phyloP scores from a whole-genome alignment of 2,113 vertebrate genomes.

The Ibidorhyncha struthersii region DNA sequence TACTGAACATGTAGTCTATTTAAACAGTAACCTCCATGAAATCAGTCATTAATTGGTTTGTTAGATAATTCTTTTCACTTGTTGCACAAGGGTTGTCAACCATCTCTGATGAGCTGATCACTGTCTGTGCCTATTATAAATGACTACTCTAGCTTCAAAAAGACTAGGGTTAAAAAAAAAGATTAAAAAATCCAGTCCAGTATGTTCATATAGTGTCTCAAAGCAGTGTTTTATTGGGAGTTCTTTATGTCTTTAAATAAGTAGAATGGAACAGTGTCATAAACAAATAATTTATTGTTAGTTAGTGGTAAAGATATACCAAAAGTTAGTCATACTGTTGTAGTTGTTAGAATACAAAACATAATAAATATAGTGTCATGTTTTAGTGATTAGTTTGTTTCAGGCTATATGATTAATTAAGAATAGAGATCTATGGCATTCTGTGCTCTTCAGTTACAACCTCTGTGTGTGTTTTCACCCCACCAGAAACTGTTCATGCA shows the following conservation, averaged over 20 bases:
- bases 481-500: background rate
- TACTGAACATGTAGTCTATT: background rate
- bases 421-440: background rate
- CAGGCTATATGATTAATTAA: background rate
- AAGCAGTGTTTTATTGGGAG: background rate
- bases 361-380: background rate
- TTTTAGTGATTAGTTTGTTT: background rate
- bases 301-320: background rate
- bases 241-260: background rate
- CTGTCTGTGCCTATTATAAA: background rate
- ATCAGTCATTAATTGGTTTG: background rate
- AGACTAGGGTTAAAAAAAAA: background rate
- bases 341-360: background rate
- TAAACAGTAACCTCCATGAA: background rate
- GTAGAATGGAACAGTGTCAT: background rate
- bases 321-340: background rate
- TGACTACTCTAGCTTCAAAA: background rate
- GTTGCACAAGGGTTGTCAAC: background rate
- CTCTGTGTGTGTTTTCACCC: background rate
- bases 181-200: rapidly evolving
- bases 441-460: background rate
- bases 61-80: background rate
- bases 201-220: rapidly evolving
- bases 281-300: background rate
- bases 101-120: background rate